Conservation (phyloP, 2,888 invertebrate genomes). For the Celastrina argiolus region DNA sequence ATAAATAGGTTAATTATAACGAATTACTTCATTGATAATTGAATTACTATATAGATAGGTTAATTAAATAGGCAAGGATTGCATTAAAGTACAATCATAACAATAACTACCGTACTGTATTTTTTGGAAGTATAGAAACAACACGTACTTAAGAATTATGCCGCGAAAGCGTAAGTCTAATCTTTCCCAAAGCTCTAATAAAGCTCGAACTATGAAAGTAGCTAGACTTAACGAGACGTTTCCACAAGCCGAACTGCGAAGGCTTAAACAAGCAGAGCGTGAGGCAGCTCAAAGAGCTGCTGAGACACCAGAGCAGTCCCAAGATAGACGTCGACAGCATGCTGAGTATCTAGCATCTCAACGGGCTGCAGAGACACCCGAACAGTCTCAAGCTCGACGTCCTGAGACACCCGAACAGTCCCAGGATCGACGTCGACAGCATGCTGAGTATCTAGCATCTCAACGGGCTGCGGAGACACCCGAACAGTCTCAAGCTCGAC, state of each 20-base stretch:
- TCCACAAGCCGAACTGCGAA: no score
- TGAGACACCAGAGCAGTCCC: slow-evolving; percentile 32
- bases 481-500: no score
- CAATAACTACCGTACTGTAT: no score
- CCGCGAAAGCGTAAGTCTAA: slow-evolving; percentile 31
- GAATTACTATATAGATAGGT: slow-evolving; percentile 20
- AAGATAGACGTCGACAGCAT: slow-evolving; percentile 33
- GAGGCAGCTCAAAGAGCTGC: slow-evolving; percentile 30
- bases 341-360: slow-evolving; percentile 34
- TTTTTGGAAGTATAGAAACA: no score
- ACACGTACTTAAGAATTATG: slow-evolving; percentile 26
- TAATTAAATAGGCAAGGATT: no score
- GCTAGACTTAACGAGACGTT: no score
- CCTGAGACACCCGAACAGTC: slow-evolving; percentile 33
- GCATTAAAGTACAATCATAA: no score
- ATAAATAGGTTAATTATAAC: slow-evolving; percentile 24
- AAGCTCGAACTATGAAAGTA: no score
- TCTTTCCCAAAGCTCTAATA: slow-evolving; percentile 32
- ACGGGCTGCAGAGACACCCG: slow-evolving; percentile 32
- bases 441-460: slow-evolving; percentile 35
- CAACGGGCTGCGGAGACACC: slow-evolving; percentile 33
- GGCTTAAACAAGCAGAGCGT: slow-evolving; percentile 30
- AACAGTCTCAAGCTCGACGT: slow-evolving; percentile 33
- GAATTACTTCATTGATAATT: slow-evolving; percentile 21
- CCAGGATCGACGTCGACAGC: slow-evolving; percentile 33